A percentile compares a stretch with the other conserved stretches of the same genome.
Conservation (phyloP, 2,113 vertebrate species). For the Rhinoptilus africanus region DNA sequence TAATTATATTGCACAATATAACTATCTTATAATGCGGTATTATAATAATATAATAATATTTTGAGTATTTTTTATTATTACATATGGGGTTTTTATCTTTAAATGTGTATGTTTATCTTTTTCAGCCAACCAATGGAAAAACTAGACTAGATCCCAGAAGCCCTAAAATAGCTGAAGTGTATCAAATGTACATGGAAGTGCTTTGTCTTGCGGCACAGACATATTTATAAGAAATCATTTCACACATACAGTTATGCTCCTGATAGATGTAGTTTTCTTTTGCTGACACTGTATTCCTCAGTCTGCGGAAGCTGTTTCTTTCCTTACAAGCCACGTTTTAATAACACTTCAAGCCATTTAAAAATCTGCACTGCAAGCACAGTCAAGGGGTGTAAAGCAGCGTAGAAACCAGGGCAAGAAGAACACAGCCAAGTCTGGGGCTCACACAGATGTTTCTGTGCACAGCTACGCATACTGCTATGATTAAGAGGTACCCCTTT, state of each 20-base stretch:
- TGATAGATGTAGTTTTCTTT: constrained; percentile 8
- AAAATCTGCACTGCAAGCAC: constrained; percentile 12
- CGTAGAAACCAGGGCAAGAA: too few relatives aligned
- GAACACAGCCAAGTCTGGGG: too few relatives aligned
- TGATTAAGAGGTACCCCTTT: background rate
- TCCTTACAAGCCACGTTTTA: constrained; percentile 4
- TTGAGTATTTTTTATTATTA: background rate
- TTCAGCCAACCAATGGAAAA: background rate
- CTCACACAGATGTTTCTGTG: background rate
- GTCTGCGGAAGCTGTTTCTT: constrained; percentile 14
- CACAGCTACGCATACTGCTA: background rate
- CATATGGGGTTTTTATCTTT: background rate
- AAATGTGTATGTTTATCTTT: background rate
- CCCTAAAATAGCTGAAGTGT: background rate
- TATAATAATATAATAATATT: background rate
- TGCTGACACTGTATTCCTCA: constrained; percentile 26
- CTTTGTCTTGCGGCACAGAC: background rate
- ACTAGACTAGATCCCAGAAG: background rate
- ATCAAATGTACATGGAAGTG: background rate
- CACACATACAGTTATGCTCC: background rate
- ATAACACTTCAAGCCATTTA: constrained; percentile 30
- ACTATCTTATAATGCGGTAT: background rate
- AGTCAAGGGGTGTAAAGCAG: background rate
- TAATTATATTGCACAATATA: background rate
- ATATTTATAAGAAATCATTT: background rate